Base-by-base conservation (phyloP, 2,888 invertebrate genomes). In the Lamproptera curius region DNA sequence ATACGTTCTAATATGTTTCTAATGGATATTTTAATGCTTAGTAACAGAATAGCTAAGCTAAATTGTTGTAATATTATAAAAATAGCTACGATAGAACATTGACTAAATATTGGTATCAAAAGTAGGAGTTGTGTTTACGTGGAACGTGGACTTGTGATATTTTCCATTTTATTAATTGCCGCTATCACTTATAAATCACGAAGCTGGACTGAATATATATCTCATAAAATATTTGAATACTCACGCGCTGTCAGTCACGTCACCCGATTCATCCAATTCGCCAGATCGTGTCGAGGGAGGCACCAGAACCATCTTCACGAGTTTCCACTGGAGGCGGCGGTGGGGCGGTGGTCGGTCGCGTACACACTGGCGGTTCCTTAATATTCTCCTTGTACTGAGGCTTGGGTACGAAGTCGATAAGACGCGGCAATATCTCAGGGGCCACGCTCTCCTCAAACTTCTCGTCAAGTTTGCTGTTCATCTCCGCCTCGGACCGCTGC, bases 361-460 rank as follows among this genome's bases (percentile, higher is more conserved):
- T 61, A 53, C 81, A 58, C n/a, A 60, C 37, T 11, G 69, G 54
- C 20, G 67, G 50, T 42, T 80, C 80, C 47, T 59, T 71, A 13
- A 54, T 59, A 47, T 57, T 69, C 51, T 85, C 85, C 56, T 88
- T 85, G 52, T 73, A 87, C 59, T 86, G 82, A 39, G 88, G 84
- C 67, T 93, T 93, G 8, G 93, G 92, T 16, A 93, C 91, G 69
- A 93, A 91, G 75, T 93, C 92, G 48, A 94, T 93, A 4, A 93
- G 77, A 39, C 93, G 89, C 10, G 93, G 93, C 53, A 93, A 72
- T 56, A 86, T 80, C 66, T 88, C 87, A 11, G 86, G 79, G 40
- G 71, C 58, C 50, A 72, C 53, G 51, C 64, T 74, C 42, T 86
- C 85, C 46, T 88, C 85, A 48, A 74, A 58, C 56, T 83, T 80